Evolutionary conservation across 2,888 invertebrate species (phyloP).

Genomic region (Diloba caeruleocephala): DNA sequence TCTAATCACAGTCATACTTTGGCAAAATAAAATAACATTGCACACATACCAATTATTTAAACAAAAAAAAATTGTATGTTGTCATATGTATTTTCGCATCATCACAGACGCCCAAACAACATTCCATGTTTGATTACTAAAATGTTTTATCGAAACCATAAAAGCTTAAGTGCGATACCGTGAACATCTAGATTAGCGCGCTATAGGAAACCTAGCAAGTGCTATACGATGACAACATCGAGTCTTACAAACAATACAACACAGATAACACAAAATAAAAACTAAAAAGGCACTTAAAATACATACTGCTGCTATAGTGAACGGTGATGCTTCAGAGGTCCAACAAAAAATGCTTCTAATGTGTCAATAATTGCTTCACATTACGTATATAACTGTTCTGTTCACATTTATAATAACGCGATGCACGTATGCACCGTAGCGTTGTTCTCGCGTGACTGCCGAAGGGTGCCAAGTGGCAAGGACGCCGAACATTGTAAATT

Average conservation of each 20-base stretch:
- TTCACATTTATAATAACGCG: slow-evolving; percentile 17
- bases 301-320: slow-evolving; percentile 34
- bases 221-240: slow-evolving; percentile 25
- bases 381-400: slow-evolving; percentile 9
- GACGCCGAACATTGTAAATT: slow-evolving; percentile 35
- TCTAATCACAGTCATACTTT: slow-evolving; percentile 1
- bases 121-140: slow-evolving; percentile 33
- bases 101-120: slow-evolving; percentile 4
- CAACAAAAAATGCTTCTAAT: slow-evolving; percentile 31
- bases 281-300: slow-evolving; percentile 29
- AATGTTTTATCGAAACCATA: slow-evolving; percentile 51
- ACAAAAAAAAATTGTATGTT: slow-evolving; percentile 12
- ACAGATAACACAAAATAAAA: slow-evolving; percentile 4
- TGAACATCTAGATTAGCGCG: slow-evolving; percentile 41
- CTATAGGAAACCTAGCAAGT: slow-evolving; percentile 49
- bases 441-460: slow-evolving; percentile 50
- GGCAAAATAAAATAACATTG: slow-evolving; percentile 17
- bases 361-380: slow-evolving; percentile 30
- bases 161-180: slow-evolving; percentile 32
- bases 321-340: slow-evolving; percentile 29
- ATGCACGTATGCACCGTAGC: slow-evolving; percentile 39
- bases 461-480: slow-evolving; percentile 49
- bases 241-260: slow-evolving; percentile 17
- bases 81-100: slow-evolving; percentile 12
- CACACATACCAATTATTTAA: slow-evolving; percentile 9